Percentiles rank a stretch among this genome's conserved stretches.
Conservation (phyloP, 2,888 invertebrate genomes). For the Pachymerium ferrugineum region DNA sequence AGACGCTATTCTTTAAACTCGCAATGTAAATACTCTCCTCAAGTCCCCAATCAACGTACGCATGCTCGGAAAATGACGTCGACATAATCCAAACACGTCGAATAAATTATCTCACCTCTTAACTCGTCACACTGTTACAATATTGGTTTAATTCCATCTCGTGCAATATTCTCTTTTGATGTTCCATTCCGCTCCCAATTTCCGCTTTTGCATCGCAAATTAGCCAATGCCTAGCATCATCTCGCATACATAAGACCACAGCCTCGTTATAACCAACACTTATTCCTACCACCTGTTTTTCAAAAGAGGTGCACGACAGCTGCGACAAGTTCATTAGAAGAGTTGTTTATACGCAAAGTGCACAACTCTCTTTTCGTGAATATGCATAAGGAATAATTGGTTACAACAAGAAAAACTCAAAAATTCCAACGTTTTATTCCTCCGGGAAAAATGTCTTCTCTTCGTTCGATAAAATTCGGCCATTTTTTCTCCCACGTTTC, state of each 20-base stretch:
- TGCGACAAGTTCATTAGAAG: background rate
- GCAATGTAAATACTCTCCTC: too few relatives aligned
- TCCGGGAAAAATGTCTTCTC: background rate
- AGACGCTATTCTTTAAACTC: too few relatives aligned
- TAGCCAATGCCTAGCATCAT: background rate
- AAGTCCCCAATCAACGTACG: too few relatives aligned
- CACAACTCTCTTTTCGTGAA: background rate
- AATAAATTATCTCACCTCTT: too few relatives aligned
- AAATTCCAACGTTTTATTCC: background rate
- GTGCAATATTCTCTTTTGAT: background rate
- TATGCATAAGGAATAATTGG: background rate
- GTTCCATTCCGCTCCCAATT: background rate
- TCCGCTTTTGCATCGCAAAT: background rate
- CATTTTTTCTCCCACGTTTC: background rate
- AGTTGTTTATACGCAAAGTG: slow-evolving; percentile 8
- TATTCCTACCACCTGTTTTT: background rate
- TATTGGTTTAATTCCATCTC: background rate
- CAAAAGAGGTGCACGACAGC: background rate
- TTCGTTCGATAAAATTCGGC: background rate
- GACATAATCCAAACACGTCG: too few relatives aligned
- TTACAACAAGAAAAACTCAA: background rate
- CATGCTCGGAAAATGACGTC: too few relatives aligned
- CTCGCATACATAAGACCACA: background rate
- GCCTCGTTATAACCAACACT: background rate
- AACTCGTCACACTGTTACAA: background rate